Base-by-base conservation (phyloP, 2,888 invertebrate species). In the Tipula lateralis region DNA sequence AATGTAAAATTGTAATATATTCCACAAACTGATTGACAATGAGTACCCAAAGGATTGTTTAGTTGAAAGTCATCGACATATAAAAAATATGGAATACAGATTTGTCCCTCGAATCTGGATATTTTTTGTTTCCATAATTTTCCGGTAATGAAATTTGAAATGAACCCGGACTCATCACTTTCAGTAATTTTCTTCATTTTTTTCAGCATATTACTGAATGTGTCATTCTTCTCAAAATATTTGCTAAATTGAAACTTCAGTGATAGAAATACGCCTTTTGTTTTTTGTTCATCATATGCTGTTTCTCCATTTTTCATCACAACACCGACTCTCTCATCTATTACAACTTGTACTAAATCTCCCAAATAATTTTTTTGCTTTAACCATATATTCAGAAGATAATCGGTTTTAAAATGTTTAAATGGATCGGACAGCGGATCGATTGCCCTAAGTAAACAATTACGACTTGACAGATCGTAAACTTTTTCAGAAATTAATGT, bases 401-500 rank as follows among this genome's bases (percentile, higher is more conserved):
- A 32, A 6, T 32, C 32, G 32, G 32, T 32, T 32, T 32, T 32
- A 32, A 2, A 32, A 32, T 32, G 32, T 32, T 32, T 32, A 32
- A 32, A 32, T 32, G 32, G 32, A 6, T 32, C 6, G 32, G 32
- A 32, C 32, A n/a, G n/a, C 29, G 5, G 3, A 84, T 29, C 34
- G 36, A 81, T 80, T 30, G 16, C 29, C 29, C 36, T 50, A 29
- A 39, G 84, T 29, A 83, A 83, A 36, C 83, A 83, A 80, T 66
- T 83, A 9, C 36, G 6, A 9, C 9, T 36, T 36, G 36, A 80
- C 1, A 80, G 1, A 80, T 85, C 85, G 1, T 36, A 1, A 36
- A 36, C 9, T 36, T 36, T 36, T 6, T 36, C 36, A 36, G 36
- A 36, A 36, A 36, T 36, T 6, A 36, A 36, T 36, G 36, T 6